Evolutionary conservation across 1,140 invertebrate species (phyloP), one percentile per base, ranked within the genome.

Genomic region (Epicauta chinensis): DNA sequence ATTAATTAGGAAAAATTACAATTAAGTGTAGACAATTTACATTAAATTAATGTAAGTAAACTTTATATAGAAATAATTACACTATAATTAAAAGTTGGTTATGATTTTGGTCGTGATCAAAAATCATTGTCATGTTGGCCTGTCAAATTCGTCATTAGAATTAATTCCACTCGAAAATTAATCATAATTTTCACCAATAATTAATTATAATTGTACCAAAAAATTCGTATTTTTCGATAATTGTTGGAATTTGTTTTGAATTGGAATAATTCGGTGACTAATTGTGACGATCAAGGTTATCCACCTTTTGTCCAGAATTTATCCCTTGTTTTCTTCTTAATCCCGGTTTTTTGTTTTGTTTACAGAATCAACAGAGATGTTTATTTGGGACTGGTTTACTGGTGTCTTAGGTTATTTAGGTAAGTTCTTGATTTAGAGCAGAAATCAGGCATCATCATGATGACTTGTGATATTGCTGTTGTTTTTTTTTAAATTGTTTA

Each of bases 361-460:
- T 23, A 3, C 23, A 23, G 23, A 23, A 23, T 3, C 23, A 23
- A 62, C 58, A 62, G 69, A 79, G 78, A 97, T 97, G 93, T 97
- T 97, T 83, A 82, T 98, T 74, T 94, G 89, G 87, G 93, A 97
- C 71, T 97, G 93, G 93, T 91, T 98, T 73, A 90, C 92, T 68
- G 92, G 91, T 68, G 89, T 97, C 69, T 80, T 97, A 65, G 92
- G 91, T 74, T 96, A 91, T 78, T 82, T 97, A 71, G 93, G 93
- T 96, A 74, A 87, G 83, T 83, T 12, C 3, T 37, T 52, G 30
- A 31, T 31, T 3, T 23, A 45, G 31, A 31, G 31, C 42, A 31
- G 4, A 3, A 45, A 13, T n/a, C n/a, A n/a, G n/a, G n/a, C n/a
- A 23, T 23, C 23, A 23, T 23, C 23, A 23, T 7, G 23, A 23